Evolutionary conservation across 2,888 invertebrate genomes (phyloP).

Genomic region (Trichogramma dendrolimi): DNA sequence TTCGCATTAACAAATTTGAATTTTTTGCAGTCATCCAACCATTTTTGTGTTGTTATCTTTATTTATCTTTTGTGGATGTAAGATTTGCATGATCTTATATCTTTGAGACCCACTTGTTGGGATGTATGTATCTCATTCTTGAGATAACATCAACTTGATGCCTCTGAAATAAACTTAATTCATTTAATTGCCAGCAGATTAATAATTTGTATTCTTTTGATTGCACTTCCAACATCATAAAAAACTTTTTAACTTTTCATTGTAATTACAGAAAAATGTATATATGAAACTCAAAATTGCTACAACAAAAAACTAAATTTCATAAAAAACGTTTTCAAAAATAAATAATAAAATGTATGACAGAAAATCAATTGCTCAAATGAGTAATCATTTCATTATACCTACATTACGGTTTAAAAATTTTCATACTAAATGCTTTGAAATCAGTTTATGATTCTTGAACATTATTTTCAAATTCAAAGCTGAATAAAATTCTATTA

Average conservation of each 20-base stretch:
- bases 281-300: slow-evolving; percentile 6
- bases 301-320: slow-evolving; percentile 17
- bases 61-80: too few relatives aligned
- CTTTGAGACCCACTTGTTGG: slow-evolving; percentile 41
- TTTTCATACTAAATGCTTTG: too few relatives aligned
- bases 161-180: slow-evolving; percentile 49
- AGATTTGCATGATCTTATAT: slow-evolving; percentile 5
- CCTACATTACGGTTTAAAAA: too few relatives aligned
- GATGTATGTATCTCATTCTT: slow-evolving; percentile 42
- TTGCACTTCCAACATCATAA: background rate
- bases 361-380: slow-evolving; percentile 3
- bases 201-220: slow-evolving; percentile 13
- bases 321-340: slow-evolving; percentile 16
- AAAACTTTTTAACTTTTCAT: slow-evolving; percentile 4
- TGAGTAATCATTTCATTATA: too few relatives aligned
- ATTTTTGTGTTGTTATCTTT: too few relatives aligned
- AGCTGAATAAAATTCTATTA: too few relatives aligned
- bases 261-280: slow-evolving; percentile 13
- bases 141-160: slow-evolving; percentile 44
- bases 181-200: slow-evolving; percentile 25
- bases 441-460: too few relatives aligned
- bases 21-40: too few relatives aligned
- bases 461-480: too few relatives aligned
- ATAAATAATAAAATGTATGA: slow-evolving; percentile 24
- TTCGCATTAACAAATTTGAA: too few relatives aligned